Conservation (phyloP, 2,888 invertebrate genomes). For the Morpho achilles region DNA sequence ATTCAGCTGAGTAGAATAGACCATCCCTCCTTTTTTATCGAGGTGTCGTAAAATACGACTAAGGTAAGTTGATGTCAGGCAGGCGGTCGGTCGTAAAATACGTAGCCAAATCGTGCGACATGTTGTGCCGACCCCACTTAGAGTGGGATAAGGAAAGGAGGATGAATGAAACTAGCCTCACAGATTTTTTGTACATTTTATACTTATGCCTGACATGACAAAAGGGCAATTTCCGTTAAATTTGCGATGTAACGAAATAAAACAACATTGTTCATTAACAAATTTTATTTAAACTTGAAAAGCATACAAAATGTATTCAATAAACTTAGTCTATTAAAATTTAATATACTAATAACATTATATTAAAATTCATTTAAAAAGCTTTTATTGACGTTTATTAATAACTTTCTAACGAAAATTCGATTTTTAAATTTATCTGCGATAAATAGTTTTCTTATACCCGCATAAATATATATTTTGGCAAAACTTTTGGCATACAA, state of each 20-base stretch:
- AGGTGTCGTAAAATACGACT: too few relatives aligned
- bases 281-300: constrained; percentile 37
- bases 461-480: constrained; percentile 16
- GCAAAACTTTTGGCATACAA: constrained; percentile 15
- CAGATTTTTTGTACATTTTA: too few relatives aligned
- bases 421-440: background rate
- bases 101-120: too few relatives aligned
- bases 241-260: constrained; percentile 17
- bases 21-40: too few relatives aligned
- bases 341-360: constrained; percentile 13
- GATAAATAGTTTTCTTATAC: background rate
- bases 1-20: too few relatives aligned
- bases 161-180: too few relatives aligned
- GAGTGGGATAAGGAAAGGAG: too few relatives aligned
- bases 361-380: constrained; percentile 13
- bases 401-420: constrained; percentile 6
- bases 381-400: constrained; percentile 7
- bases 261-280: constrained; percentile 34
- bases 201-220: too few relatives aligned
- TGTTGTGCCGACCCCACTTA: too few relatives aligned
- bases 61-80: too few relatives aligned
- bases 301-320: constrained; percentile 35
- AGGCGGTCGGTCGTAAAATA: too few relatives aligned
- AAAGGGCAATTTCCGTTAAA: too few relatives aligned
- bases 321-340: constrained; percentile 14